These are phyloP conservation scores for Capitulum mitella DNA, from an alignment of 2,888 invertebrate genomes.

Conservation along the genomic window DNA sequence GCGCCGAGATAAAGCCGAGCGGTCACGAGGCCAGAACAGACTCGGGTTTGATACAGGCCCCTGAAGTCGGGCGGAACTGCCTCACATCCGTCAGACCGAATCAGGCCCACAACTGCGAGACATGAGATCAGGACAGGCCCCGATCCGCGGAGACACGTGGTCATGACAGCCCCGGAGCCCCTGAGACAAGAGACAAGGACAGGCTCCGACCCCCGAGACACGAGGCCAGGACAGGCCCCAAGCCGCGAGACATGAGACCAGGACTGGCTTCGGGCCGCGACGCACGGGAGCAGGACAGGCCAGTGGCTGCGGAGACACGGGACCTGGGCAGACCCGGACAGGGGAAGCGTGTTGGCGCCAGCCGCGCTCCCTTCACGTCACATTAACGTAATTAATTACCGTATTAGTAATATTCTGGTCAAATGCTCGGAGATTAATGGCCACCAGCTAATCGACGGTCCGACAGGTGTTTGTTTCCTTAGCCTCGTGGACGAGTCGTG, in stretches of 20 bases:
- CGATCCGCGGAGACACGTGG: no score
- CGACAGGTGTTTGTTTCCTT: conserved; percentile 16
- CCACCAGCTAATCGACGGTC: neutral
- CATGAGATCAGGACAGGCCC: no score
- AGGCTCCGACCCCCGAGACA: neutral
- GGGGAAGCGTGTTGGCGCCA: neutral
- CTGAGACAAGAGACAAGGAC: neutral
- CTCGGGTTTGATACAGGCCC: neutral
- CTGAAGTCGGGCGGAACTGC: neutral
- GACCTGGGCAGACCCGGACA: neutral
- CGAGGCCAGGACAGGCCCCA: neutral
- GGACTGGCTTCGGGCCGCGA: no score
- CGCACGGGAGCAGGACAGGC: neutral
- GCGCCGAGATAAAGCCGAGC: no score
- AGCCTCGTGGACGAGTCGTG: neutral
- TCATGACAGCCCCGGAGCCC: no score
- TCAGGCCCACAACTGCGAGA: no score
- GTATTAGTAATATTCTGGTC: conserved; percentile 8
- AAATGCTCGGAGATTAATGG: neutral
- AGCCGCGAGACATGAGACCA: neutral
- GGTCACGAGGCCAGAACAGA: neutral
- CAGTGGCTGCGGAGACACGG: neutral
- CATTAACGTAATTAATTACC: neutral
- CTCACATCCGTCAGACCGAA: neutral
- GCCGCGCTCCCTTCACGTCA: neutral